These are phyloP conservation scores for Ditylenchus weischeri DNA, from an alignment of 2,888 invertebrate genomes.

Conservation along the genomic window DNA sequence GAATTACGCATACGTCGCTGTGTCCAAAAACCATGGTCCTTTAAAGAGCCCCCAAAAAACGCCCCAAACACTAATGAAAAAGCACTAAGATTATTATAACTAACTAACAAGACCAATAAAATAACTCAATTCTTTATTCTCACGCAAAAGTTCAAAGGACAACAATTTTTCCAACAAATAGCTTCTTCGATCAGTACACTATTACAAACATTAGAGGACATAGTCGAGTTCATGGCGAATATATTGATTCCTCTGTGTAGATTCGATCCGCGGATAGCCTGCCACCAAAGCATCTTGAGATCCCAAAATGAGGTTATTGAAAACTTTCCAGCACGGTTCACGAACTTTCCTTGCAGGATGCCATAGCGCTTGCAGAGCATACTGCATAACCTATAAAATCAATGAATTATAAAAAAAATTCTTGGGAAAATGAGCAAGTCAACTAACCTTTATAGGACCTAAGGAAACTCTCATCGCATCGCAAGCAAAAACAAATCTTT, in stretches of 20 bases:
- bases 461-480: slow-evolving; percentile 94
- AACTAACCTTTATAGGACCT: slow-evolving; percentile 77
- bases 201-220: slow-evolving; percentile 66
- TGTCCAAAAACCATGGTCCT: too few relatives aligned
- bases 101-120: too few relatives aligned
- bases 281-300: slow-evolving; percentile 93
- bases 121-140: too few relatives aligned
- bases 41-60: too few relatives aligned
- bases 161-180: too few relatives aligned
- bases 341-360: slow-evolving; percentile 98
- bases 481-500: slow-evolving; percentile 98
- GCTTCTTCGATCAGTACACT: too few relatives aligned
- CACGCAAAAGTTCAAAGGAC: too few relatives aligned
- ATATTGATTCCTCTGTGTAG: slow-evolving; percentile 90
- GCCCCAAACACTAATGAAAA: too few relatives aligned
- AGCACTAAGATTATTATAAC: too few relatives aligned
- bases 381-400: slow-evolving; percentile 73
- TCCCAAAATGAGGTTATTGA: slow-evolving; percentile 97
- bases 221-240: slow-evolving; percentile 90
- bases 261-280: slow-evolving; percentile 91
- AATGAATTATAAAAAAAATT: neutral
- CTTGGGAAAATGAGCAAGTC: neutral
- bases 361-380: slow-evolving; percentile 92
- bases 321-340: slow-evolving; percentile 96
- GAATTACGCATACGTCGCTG: too few relatives aligned